Conservation (phyloP, 2,797 vertebrate genomes). For the Acanthornis magna region DNA sequence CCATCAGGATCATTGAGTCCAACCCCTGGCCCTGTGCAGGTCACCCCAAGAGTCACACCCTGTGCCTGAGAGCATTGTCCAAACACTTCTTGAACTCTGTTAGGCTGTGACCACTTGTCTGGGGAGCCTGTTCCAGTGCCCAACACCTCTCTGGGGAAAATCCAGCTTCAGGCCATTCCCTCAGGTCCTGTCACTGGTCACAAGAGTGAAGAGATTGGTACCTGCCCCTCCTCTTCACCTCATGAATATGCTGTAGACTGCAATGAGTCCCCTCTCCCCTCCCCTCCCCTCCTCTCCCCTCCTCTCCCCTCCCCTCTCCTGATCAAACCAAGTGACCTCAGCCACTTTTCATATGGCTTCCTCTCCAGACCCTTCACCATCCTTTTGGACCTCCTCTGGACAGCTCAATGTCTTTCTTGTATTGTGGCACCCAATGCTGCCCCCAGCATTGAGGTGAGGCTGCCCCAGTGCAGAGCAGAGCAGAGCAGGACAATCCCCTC, state of each 20-base stretch:
- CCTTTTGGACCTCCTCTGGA: neutral
- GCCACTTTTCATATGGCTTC: neutral
- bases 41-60: too few species aligned
- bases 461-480: accelerated
- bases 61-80: neutral
- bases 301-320: neutral
- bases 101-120: neutral
- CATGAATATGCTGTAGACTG: neutral
- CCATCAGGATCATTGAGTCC: neutral
- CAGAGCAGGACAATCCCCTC: accelerated
- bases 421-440: accelerated
- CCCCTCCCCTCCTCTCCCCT: neutral
- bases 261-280: neutral
- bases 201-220: accelerated
- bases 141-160: neutral
- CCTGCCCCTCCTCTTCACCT: neutral
- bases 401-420: neutral
- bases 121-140: neutral
- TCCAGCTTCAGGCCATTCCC: neutral
- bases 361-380: neutral
- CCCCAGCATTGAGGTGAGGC: accelerated
- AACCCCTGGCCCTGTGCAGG: neutral
- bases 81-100: neutral
- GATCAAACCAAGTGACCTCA: neutral
- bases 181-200: neutral